Evolutionary conservation across 2,888 invertebrate genomes (phyloP).

Genomic region (Nudaria mundana): DNA sequence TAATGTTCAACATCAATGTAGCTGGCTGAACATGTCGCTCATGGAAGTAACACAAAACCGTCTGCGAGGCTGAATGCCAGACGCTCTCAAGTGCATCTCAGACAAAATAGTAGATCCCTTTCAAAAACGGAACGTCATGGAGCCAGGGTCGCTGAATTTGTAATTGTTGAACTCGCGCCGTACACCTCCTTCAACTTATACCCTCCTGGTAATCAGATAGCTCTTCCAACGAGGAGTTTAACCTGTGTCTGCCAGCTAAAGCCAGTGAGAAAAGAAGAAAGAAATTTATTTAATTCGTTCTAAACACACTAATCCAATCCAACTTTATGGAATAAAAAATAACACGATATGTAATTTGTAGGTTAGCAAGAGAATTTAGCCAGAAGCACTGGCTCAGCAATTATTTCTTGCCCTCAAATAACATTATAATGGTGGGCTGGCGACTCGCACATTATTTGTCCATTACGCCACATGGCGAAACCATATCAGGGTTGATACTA

Average conservation of each 20-base stretch:
- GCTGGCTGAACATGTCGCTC: too few relatives aligned
- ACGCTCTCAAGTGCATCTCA: conserved; percentile 40
- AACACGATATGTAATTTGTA: too few relatives aligned
- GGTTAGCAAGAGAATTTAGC: conserved; percentile 32
- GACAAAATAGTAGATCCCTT: conserved; percentile 38
- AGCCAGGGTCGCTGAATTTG: conserved; percentile 37
- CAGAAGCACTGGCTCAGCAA: conserved; percentile 46
- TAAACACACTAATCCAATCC: too few relatives aligned
- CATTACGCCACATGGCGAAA: conserved; percentile 51
- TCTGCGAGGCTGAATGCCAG: conserved; percentile 49
- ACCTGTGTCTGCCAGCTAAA: too few relatives aligned
- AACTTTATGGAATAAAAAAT: too few relatives aligned
- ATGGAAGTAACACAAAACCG: too few relatives aligned
- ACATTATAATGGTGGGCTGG: conserved; percentile 63
- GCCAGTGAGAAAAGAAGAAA: too few relatives aligned
- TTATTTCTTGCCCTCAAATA: conserved; percentile 67
- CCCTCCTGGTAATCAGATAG: conserved; percentile 23
- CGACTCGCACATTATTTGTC: conserved; percentile 70
- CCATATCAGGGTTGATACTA: conserved; percentile 31
- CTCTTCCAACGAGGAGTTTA: too few relatives aligned
- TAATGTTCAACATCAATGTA: too few relatives aligned
- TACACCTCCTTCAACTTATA: not conserved
- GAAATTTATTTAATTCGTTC: too few relatives aligned
- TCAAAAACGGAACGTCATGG: conserved; percentile 28
- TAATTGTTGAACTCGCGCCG: conserved; percentile 33